Evolutionary conservation across 2,888 invertebrate species (phyloP), one percentile per base, ranked within the genome.

Genomic region (Autographa pulchrina): DNA sequence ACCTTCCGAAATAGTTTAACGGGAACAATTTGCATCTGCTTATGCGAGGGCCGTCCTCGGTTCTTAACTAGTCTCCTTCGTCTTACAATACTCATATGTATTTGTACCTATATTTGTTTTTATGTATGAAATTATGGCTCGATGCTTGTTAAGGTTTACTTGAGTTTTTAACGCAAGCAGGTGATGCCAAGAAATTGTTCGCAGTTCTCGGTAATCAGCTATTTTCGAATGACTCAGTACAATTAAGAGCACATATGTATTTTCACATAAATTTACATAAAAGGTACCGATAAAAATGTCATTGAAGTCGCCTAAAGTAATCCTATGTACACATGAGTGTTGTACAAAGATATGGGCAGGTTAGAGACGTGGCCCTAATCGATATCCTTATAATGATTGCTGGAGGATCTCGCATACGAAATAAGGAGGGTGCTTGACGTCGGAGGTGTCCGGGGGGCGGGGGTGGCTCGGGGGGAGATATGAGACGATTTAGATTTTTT

Each of bases 341-440:
- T 91, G 88, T 90, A 88, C 89, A 90, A 91, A 94, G 94, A 95
- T 94, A 95, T 95, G 93, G 92, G 92, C 94, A 95, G 94, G 95
- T 95, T 93, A 90, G 92, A 93, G 90, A 91, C 93, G 92, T 92
- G 92, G 92, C 89, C 91, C 95, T 96, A 96, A 96, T 96, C 96
- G 96, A 96, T 96, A 96, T 93, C 93, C 94, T 96, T 95, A 95
- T 96, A 96, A 96, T 96, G 96, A 96, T 96, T 95, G 95, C 95
- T 93, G 91, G 93, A 96, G 96, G 94, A 95, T 92, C 95, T 96
- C 95, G 96, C 96, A 96, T 96, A 96, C 96, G 95, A 96, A 96
- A 96, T 96, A 95, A 96, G 96, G 94, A 95, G 95, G 96, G 94
- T 92, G 93, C 93, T 92, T 92, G 93, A 92, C 91, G 92, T 88